phyloP scores from a whole-genome alignment of 2,797 vertebrate genomes.

The Anguilla megastoma region DNA sequence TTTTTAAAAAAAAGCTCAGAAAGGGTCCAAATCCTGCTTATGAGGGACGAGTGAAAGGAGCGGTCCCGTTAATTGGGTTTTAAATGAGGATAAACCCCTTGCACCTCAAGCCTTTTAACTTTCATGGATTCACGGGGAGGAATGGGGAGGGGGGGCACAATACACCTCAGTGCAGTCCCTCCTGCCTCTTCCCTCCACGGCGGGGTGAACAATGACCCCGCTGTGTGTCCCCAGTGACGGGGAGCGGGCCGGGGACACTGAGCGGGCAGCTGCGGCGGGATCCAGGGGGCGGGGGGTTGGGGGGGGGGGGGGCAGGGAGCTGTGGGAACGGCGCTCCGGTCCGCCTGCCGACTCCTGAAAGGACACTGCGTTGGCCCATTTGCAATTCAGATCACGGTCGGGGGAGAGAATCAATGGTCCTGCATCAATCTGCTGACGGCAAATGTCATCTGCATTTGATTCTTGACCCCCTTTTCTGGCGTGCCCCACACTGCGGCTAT shows the following conservation, averaged over 20 bases:
- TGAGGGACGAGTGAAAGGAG: slow-evolving; percentile 53
- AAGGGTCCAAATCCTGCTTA: slow-evolving; percentile 50
- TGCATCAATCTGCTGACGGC: slow-evolving; percentile 82
- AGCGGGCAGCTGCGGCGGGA: slow-evolving; percentile 69
- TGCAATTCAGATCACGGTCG: slow-evolving; percentile 81
- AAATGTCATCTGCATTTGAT: slow-evolving; percentile 82
- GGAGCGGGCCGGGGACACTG: slow-evolving; percentile 70
- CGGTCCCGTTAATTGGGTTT: slow-evolving; percentile 62
- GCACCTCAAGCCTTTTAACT: slow-evolving; percentile 54
- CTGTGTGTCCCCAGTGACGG: slow-evolving; percentile 68
- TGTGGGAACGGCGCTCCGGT: slow-evolving; percentile 39
- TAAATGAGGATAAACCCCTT: slow-evolving; percentile 57
- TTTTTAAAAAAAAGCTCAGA: slow-evolving; percentile 47
- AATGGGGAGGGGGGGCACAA: slow-evolving; percentile 52
- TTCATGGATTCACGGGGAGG: slow-evolving; percentile 51
- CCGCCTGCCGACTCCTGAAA: slow-evolving; percentile 67
- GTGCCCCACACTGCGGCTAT: slow-evolving; percentile 60
- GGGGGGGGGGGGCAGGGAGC: background rate
- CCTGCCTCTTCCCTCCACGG: slow-evolving; percentile 56
- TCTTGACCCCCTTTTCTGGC: slow-evolving; percentile 75
- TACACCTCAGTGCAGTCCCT: slow-evolving; percentile 60
- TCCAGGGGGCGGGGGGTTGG: slow-evolving; percentile 49
- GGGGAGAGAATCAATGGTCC: slow-evolving; percentile 75
- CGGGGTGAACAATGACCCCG: slow-evolving; percentile 71
- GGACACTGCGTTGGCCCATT: slow-evolving; percentile 70